Evolutionary conservation across 2,797 vertebrate species (phyloP), one percentile per base, ranked within the genome.

Genomic region (Poecile montanus): DNA sequence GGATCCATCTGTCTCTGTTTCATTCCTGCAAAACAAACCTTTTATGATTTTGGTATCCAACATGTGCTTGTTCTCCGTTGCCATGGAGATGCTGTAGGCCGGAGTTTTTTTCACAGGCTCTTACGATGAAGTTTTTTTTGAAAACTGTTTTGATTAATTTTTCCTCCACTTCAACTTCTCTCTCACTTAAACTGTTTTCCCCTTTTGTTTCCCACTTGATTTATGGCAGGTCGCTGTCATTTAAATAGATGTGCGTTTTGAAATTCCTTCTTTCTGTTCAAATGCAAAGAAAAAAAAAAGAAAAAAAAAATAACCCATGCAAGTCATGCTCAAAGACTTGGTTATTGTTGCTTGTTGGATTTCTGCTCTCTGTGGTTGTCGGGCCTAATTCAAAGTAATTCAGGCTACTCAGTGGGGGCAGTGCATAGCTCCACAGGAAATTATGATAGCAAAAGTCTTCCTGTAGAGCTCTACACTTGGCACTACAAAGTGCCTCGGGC

Each of bases 401-500:
- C 98, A 98, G 98, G 97, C 97, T 98, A 98, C 98, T 98, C 98
- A 97, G 98, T 98, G 98, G 98, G 98, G 98, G 98, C 95, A 98
- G 98, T 98, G 98, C 98, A 98, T 98, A 98, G 98, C 98, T 98
- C 98, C 98, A 98, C 99, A 99, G 99, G 99, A 99, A 99, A 99
- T 99, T 99, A 99, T 99, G 99, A 99, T 99, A 98, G 99, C 99
- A 99, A 99, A 99, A 98, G 98, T 99, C 99, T 99, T 99, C 99
- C 99, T 99, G 99, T 99, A 97, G 98, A 98, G 98, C 98, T 98
- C 98, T 97, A 98, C 97, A 98, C 98, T 99, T 98, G 98, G 98
- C 98, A 99, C 98, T 99, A 99, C 99, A 99, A 99, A 99, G 99
- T 99, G 98, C 98, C 97, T 98, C 65, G 3, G 97, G 97, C 98